Evolutionary conservation across 1,140 invertebrate species (phyloP).

Genomic region (Doryteuthis pealeii): DNA sequence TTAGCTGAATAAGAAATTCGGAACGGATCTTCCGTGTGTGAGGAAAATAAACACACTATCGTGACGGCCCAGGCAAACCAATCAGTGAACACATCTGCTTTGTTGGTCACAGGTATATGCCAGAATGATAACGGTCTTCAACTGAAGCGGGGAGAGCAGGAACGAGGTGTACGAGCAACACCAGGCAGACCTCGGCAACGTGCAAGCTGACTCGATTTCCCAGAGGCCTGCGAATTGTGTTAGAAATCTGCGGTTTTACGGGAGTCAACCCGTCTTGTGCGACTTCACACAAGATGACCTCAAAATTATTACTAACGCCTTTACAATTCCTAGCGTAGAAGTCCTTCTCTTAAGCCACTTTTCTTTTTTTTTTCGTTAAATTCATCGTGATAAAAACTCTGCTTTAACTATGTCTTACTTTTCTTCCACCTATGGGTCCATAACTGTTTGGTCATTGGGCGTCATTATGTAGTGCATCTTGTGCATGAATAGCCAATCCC

Average conservation of each 20-base stretch:
- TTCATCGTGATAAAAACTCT: too few relatives aligned
- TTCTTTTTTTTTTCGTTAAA: too few relatives aligned
- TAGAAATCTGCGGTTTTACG: slow-evolving; percentile 92
- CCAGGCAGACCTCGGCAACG: slow-evolving; percentile 85
- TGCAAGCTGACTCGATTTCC: slow-evolving; percentile 88
- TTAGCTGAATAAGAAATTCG: slow-evolving; percentile 77
- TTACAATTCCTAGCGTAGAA: slow-evolving; percentile 87
- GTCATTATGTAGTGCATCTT: too few relatives aligned
- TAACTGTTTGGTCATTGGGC: too few relatives aligned
- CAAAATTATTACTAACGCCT: slow-evolving; percentile 87
- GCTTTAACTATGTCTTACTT: too few relatives aligned
- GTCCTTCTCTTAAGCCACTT: too few relatives aligned
- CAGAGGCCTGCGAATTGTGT: slow-evolving; percentile 88
- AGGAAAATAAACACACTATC: slow-evolving; percentile 86
- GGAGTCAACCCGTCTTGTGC: slow-evolving; percentile 81
- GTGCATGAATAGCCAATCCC: too few relatives aligned
- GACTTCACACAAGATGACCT: slow-evolving; percentile 92
- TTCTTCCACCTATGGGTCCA: too few relatives aligned
- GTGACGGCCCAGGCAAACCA: slow-evolving; percentile 87
- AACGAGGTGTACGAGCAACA: slow-evolving; percentile 93
- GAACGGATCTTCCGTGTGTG: slow-evolving; percentile 85
- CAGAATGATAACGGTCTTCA: slow-evolving; percentile 88
- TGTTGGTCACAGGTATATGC: slow-evolving; percentile 93
- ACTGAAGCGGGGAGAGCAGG: slow-evolving; percentile 84
- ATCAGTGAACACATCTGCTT: slow-evolving; percentile 89